phyloP scores from a whole-genome alignment of 2,888 invertebrate species.

The Danaus chrysippus region DNA sequence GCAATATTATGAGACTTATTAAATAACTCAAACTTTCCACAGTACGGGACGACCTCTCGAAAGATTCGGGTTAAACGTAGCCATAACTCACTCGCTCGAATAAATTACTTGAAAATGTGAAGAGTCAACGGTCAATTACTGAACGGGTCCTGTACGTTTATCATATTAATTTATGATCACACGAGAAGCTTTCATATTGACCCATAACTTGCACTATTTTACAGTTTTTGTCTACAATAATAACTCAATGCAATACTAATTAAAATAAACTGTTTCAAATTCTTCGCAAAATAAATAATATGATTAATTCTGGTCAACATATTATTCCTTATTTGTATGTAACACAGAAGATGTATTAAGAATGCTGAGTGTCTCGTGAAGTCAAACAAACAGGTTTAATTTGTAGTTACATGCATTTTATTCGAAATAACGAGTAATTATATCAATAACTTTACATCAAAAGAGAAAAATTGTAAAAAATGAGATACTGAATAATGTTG shows the following conservation, averaged over 20 bases:
- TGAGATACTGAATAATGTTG: too few species aligned
- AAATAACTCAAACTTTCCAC: constrained; percentile 14
- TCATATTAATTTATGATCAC: constrained; percentile 1
- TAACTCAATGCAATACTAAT: not conserved
- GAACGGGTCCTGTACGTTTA: not conserved
- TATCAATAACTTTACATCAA: not conserved
- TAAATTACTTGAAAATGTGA: constrained; percentile 20
- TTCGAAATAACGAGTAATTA: constrained; percentile 3
- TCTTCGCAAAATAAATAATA: not conserved
- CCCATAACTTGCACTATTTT: not conserved
- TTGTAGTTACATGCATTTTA: constrained; percentile 2
- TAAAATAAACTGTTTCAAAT: too few species aligned
- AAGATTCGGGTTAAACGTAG: constrained; percentile 26
- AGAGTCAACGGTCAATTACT: constrained; percentile 3
- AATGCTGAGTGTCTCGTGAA: constrained; percentile 14
- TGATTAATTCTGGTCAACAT: not conserved
- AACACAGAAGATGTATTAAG: constrained; percentile 2
- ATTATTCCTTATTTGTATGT: not conserved
- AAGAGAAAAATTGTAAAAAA: not conserved
- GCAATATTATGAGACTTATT: constrained; percentile 9
- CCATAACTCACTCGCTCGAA: constrained; percentile 19
- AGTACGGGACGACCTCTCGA: constrained; percentile 12
- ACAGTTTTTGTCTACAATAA: not conserved
- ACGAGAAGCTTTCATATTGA: not conserved
- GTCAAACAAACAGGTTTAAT: constrained; percentile 17